Evolutionary conservation across 2,113 vertebrate species (phyloP).

Genomic region (Gobius niger): DNA sequence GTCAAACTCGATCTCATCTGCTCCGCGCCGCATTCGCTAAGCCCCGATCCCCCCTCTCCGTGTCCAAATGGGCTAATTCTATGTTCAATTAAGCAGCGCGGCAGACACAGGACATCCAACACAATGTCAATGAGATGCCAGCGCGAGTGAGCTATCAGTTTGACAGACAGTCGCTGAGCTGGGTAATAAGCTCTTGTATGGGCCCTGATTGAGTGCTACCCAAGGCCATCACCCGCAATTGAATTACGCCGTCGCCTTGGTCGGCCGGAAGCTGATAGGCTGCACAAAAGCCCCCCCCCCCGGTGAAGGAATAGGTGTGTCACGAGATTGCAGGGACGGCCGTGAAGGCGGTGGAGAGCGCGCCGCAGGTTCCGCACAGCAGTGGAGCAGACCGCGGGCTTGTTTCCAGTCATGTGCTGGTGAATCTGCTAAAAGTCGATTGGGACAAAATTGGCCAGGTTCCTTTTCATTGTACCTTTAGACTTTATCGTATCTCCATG

Average conservation of each 20-base stretch:
- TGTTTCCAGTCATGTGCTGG: too few relatives aligned
- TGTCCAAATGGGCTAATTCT: conserved; percentile 73
- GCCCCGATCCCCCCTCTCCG: conserved; percentile 58
- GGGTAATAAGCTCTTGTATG: conserved; percentile 64
- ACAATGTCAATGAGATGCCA: conserved; percentile 71
- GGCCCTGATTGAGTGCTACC: conserved; percentile 60
- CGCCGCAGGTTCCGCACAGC: conserved; percentile 44
- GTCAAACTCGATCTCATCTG: conserved; percentile 54
- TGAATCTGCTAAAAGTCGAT: too few relatives aligned
- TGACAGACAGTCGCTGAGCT: conserved; percentile 68
- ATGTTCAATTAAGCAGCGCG: conserved; percentile 71
- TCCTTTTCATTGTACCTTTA: too few relatives aligned
- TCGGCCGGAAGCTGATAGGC: conserved; percentile 61
- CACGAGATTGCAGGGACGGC: conserved; percentile 51
- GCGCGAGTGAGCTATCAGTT: conserved; percentile 68
- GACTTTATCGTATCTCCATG: too few relatives aligned
- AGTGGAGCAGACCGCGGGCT: too few relatives aligned
- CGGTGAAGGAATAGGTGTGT: conserved; percentile 37
- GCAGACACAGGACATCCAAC: conserved; percentile 70
- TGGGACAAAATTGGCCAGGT: too few relatives aligned
- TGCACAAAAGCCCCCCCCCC: conserved; percentile 49
- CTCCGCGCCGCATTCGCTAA: conserved; percentile 50
- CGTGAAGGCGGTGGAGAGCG: conserved; percentile 47
- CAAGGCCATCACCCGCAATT: conserved; percentile 63
- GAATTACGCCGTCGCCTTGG: conserved; percentile 55